Base-by-base conservation (phyloP, 2,113 vertebrate species). In the Triplophysa rosa region DNA sequence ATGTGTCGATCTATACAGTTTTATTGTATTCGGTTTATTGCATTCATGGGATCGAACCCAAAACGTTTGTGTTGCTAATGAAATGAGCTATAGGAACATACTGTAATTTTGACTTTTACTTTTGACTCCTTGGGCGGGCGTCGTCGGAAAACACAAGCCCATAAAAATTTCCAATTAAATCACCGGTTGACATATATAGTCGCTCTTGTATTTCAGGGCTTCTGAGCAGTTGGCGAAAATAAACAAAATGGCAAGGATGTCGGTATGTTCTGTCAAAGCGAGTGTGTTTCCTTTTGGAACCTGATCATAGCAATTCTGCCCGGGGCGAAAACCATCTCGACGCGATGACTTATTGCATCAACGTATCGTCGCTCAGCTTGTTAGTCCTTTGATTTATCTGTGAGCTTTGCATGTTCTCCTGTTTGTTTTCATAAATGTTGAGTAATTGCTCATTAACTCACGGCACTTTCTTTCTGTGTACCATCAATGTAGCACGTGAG, bases 121-220 rank as follows among this genome's bases (percentile, higher is more conserved):
- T 54, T 52, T 71, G 33, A 79, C 75, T 84, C 67, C 77, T 77
- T 81, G 79, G 76, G 78, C 12, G 24, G 63, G 65, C 69, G 3
- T 24, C 19, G 56, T 23, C 72, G 79, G 79, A 81, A 85, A 77
- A 61, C 37, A 67, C 56, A 75, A 54, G 80, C 65, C 83, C 80
- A 61, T 86, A 84, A 85, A 86, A 76, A 80, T 64, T 72, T 78
- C 67, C 85, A 86, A 87, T 85, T 84, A 82, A 81, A 64, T 67
- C 33, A 59, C 68, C 40, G 59, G 54, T 71, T 88, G 83, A 86
- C 77, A 77, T 80, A 82, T 64, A 29, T 67, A 77, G 74, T 82
- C 74, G 45, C 29, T 42, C 61, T 77, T 58, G 72, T 80, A 83
- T 71, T 56, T 71, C 67, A 64, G 49, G 13, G 65, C 79, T 78